phyloP scores from a whole-genome alignment of 2,888 invertebrate genomes.

The Perizoma affinitatum region DNA sequence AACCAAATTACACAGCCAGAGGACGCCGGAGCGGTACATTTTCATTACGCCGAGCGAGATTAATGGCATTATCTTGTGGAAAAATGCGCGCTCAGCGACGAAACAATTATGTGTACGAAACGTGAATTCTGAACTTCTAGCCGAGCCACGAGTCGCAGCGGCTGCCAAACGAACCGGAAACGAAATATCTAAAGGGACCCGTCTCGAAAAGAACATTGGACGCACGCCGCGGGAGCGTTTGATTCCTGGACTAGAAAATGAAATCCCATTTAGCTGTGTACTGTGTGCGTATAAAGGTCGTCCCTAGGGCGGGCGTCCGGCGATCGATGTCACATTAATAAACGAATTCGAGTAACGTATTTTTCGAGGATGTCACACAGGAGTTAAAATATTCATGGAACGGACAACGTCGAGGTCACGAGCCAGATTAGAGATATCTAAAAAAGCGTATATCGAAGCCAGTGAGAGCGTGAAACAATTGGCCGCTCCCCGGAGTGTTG shows the following conservation, averaged over 20 bases:
- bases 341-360: constrained; percentile 67
- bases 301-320: constrained; percentile 53
- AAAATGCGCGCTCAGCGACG: constrained; percentile 66
- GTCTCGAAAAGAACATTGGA: constrained; percentile 56
- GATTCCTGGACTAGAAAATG: constrained; percentile 80
- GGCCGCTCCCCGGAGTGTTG: constrained; percentile 31
- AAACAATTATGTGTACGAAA: constrained; percentile 66
- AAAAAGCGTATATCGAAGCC: constrained; percentile 58
- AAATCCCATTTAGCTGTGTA: constrained; percentile 72
- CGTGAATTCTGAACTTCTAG: constrained; percentile 45
- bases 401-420: constrained; percentile 61
- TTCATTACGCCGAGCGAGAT: constrained; percentile 69
- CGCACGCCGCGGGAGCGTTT: constrained; percentile 64
- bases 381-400: constrained; percentile 78
- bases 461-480: constrained; percentile 58
- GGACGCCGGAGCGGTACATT: constrained; percentile 60
- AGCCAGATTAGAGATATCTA: constrained; percentile 66
- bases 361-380: constrained; percentile 66
- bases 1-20: constrained; percentile 54
- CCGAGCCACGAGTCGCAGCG: constrained; percentile 20
- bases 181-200: constrained; percentile 58
- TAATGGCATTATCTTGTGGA: constrained; percentile 74
- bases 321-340: constrained; percentile 76
- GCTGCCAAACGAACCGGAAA: constrained; percentile 58
- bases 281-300: constrained; percentile 52